Evolutionary conservation across 2,888 invertebrate genomes (phyloP), one percentile per base, ranked within the genome.

Genomic region (Seira musarum): DNA sequence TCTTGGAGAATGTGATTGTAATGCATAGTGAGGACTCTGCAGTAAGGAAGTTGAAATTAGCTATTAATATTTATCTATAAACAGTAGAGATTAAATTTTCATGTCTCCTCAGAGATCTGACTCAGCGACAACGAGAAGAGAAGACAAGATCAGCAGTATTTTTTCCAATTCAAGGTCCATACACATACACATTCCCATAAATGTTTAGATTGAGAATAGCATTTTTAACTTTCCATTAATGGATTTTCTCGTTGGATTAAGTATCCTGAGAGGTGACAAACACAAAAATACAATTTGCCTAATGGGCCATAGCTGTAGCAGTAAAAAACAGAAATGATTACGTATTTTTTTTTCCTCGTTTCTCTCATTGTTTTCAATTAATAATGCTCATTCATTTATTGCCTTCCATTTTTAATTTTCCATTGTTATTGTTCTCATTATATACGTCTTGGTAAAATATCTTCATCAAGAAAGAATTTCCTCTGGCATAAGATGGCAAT

Each of bases 211-310:
- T 61, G 64, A 30, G 8, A 57, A 6, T 17, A 57, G 30, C 19
- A 3, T 5, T 25, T 2, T 30, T 64, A 64, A 25, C 46, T 61
- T 53, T 30, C 71, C 77, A 78, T 78, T 78, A 78, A 78, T 78
- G 77, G 77, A 71, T 49, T 60, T 78, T 71, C 66, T 35, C 66
- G 68, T 57, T 65, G 77, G 71, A 71, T 71, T 78, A 78, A 78
- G 71, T 66, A 78, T 78, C 67, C 30, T 60, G 21, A 5, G 21
- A 19, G 19, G 60, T 67, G 60, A 66, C 66, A 71, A 71, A 71
- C 60, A 60, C 22, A 60, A 60, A 21, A 60, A 60, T 19, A 60
- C 60, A 64, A 70, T 60, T 70, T 76, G 24, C 57, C 40, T 24
- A 77, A 77, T 65, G 46, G 65, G 57, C 35, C 15, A 40, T 60